A percentile compares a stretch with the other conserved stretches of the same genome.
Evolutionary conservation across 2,113 vertebrate species (phyloP).

Genomic region (Accipiter virgatus): DNA sequence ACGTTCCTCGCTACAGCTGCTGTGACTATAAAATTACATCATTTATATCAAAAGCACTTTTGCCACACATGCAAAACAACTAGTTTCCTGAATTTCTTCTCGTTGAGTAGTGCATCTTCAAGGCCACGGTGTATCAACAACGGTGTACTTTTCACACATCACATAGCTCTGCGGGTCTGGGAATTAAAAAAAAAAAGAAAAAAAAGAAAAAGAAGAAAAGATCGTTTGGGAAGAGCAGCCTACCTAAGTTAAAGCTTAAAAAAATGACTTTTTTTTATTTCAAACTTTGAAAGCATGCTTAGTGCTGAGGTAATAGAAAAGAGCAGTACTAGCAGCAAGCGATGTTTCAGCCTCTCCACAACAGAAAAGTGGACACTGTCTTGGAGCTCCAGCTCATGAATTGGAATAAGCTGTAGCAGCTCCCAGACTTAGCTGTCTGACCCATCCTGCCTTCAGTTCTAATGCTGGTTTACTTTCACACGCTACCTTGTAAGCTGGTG

Average conservation of each 20-base stretch:
- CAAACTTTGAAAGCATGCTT: neutral
- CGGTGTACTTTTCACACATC: conserved; percentile 53
- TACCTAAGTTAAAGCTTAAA: neutral
- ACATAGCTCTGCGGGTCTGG: conserved; percentile 45
- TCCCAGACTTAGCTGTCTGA: neutral
- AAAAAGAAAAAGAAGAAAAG: too few species aligned
- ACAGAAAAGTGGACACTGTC: neutral
- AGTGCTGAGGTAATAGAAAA: neutral
- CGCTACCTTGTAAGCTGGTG: neutral
- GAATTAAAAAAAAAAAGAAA: neutral
- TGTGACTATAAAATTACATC: conserved; percentile 74
- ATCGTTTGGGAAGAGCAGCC: neutral
- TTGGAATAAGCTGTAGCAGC: neutral
- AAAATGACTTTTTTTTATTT: neutral
- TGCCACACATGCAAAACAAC: conserved; percentile 69
- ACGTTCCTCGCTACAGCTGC: conserved; percentile 68
- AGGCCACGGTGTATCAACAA: conserved; percentile 73
- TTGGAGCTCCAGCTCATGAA: neutral
- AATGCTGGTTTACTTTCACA: neutral
- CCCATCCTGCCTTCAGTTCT: neutral
- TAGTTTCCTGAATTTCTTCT: conserved; percentile 73
- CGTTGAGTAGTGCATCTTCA: conserved; percentile 72
- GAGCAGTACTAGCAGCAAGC: neutral
- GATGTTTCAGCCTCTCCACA: neutral
- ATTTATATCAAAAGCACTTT: conserved; percentile 69